A percentile compares a stretch with the other conserved stretches of the same genome.
Conservation (phyloP, 2,797 vertebrate genomes). For the Ciconia nigra region DNA sequence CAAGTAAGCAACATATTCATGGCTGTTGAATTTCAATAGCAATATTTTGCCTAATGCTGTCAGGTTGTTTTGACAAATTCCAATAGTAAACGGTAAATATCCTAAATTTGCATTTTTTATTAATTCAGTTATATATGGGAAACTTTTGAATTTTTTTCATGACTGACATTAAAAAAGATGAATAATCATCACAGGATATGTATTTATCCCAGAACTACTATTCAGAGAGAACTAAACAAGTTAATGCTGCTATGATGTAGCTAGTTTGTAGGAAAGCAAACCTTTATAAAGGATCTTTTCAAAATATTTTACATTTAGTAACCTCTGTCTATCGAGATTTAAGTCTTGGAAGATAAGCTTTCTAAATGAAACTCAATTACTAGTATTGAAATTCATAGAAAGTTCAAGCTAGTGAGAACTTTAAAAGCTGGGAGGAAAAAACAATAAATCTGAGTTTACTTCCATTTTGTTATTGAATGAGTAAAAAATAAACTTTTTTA, state of each 20-base stretch:
- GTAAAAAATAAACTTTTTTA: neutral
- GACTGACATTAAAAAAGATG: neutral
- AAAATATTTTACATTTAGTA: neutral
- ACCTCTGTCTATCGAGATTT: neutral
- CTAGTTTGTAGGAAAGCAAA: neutral
- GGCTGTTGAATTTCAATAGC: neutral
- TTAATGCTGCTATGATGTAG: neutral
- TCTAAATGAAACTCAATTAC: neutral
- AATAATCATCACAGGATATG: neutral
- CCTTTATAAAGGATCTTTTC: neutral
- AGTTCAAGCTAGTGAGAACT: neutral
- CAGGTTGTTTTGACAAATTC: neutral
- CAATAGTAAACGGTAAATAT: neutral
- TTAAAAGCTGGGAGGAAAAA: neutral
- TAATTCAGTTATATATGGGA: neutral
- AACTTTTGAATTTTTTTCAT: neutral
- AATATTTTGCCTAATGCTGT: neutral
- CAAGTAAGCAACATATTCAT: neutral
- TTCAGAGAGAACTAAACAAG: neutral
- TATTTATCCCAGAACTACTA: neutral
- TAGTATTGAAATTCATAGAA: neutral
- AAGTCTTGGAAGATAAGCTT: neutral
- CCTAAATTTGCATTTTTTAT: neutral
- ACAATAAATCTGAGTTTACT: neutral
- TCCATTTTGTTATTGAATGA: neutral